Percentiles rank a stretch among this genome's conserved stretches.
phyloP scores from a whole-genome alignment of 2,888 invertebrate species.

The Tenthredo distinguenda region DNA sequence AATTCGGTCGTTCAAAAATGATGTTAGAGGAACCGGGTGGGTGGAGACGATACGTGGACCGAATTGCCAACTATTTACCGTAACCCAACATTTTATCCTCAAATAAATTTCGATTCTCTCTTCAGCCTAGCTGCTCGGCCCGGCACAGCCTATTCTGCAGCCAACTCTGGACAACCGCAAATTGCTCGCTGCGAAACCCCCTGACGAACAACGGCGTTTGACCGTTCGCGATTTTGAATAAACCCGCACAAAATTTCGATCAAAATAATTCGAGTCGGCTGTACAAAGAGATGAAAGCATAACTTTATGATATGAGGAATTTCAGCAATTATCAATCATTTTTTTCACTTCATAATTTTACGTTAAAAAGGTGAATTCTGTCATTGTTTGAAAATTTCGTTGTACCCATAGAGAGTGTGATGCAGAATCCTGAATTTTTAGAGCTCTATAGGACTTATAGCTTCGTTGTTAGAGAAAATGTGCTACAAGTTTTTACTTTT shows the following conservation, averaged over 20 bases:
- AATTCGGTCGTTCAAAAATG: constrained; percentile 2
- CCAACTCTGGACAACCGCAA: constrained; percentile 16
- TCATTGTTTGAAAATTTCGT: neutral
- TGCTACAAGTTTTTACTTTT: neutral
- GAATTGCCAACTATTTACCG: constrained; percentile 39
- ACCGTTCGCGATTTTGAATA: constrained; percentile 14
- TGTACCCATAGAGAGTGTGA: neutral
- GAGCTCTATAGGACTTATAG: neutral
- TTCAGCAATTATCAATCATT: neutral
- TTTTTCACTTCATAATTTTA: neutral
- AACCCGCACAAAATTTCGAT: neutral
- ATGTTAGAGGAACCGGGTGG: neutral
- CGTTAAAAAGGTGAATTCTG: neutral
- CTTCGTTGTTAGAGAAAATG: neutral
- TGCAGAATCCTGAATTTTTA: neutral
- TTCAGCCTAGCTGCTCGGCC: constrained; percentile 10
- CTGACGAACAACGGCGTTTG: neutral
- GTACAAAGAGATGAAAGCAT: neutral
- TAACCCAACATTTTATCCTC: constrained; percentile 22
- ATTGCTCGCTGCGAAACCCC: constrained; percentile 21
- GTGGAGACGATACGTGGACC: constrained; percentile 30
- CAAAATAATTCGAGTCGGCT: neutral
- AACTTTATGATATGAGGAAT: neutral
- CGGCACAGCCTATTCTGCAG: neutral
- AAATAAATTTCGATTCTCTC: constrained; percentile 40